Evolutionary conservation across 2,888 invertebrate species (phyloP).

Genomic region (Calephelis perditalis): DNA sequence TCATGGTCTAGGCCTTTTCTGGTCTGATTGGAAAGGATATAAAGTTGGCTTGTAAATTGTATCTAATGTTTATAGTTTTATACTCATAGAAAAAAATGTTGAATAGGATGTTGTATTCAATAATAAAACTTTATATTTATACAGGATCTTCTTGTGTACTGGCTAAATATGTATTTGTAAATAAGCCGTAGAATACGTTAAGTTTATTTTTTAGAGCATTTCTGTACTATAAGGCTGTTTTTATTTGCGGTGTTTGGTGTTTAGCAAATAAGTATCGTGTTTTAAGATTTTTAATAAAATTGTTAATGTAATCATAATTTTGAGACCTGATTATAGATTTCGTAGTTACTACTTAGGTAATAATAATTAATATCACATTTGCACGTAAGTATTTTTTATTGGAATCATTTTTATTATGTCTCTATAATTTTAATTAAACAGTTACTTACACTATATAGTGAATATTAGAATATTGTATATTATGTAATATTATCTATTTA

Average conservation of each 20-base stretch:
- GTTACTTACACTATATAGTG: no score
- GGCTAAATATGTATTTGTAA: slow-evolving; percentile 37
- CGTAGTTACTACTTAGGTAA: slow-evolving; percentile 7
- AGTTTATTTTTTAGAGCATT: slow-evolving; percentile 41
- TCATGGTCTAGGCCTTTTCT: not conserved
- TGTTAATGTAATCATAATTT: slow-evolving; percentile 30
- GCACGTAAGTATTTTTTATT: not conserved
- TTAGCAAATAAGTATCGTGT: slow-evolving; percentile 43
- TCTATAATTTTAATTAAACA: no score
- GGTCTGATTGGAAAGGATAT: slow-evolving; percentile 22
- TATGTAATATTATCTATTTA: no score
- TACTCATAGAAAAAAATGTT: slow-evolving; percentile 23
- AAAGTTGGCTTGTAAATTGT: slow-evolving; percentile 22
- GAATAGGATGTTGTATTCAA: slow-evolving; percentile 33
- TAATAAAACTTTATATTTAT: slow-evolving; percentile 44
- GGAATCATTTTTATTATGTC: no score
- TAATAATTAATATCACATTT: not conserved
- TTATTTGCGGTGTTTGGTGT: slow-evolving; percentile 71
- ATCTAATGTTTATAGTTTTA: slow-evolving; percentile 32
- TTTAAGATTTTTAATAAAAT: slow-evolving; percentile 21
- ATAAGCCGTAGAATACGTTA: slow-evolving; percentile 29
- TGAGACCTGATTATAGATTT: slow-evolving; percentile 53
- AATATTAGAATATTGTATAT: no score
- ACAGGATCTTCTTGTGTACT: slow-evolving; percentile 36
- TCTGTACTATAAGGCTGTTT: slow-evolving; percentile 55